A percentile compares a stretch with the other conserved stretches of the same genome.
phyloP scores from a whole-genome alignment of 2,797 vertebrate genomes.

The Emys orbicularis region DNA sequence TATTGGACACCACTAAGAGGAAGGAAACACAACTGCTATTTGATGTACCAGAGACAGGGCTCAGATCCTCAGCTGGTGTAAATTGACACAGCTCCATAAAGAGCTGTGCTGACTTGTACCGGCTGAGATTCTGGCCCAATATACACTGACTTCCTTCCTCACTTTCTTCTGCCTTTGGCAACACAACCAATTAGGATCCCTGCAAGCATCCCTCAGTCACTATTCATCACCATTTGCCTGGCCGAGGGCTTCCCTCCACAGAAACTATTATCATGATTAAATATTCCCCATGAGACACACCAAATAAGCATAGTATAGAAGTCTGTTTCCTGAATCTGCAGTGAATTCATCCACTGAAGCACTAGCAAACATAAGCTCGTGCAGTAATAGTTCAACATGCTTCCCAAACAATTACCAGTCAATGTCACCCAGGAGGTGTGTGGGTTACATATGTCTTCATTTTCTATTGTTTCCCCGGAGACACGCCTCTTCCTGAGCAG shows the following conservation, averaged over 20 bases:
- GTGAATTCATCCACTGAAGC: not conserved
- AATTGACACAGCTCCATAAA: not conserved
- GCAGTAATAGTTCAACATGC: not conserved
- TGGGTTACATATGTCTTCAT: not conserved
- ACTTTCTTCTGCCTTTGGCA: not conserved
- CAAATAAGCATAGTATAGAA: not conserved
- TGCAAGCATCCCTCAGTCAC: not conserved
- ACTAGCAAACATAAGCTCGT: not conserved
- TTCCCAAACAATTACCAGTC: not conserved
- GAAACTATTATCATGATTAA: not conserved
- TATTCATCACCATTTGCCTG: not conserved
- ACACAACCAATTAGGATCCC: not conserved
- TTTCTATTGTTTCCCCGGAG: not conserved
- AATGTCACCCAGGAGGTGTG: not conserved
- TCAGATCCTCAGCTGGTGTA: not conserved
- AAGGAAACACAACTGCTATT: not conserved
- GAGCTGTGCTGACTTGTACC: not conserved
- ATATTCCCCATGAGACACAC: not conserved
- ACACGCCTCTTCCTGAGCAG: not conserved
- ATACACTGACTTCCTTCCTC: not conserved
- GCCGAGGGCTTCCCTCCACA: not conserved
- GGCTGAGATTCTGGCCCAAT: not conserved
- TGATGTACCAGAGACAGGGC: not conserved
- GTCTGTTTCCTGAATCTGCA: not conserved
- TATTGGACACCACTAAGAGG: not conserved